These are phyloP conservation scores for Scaptomyza flava DNA, from an alignment of 2,888 invertebrate genomes.

Conservation along the genomic window DNA sequence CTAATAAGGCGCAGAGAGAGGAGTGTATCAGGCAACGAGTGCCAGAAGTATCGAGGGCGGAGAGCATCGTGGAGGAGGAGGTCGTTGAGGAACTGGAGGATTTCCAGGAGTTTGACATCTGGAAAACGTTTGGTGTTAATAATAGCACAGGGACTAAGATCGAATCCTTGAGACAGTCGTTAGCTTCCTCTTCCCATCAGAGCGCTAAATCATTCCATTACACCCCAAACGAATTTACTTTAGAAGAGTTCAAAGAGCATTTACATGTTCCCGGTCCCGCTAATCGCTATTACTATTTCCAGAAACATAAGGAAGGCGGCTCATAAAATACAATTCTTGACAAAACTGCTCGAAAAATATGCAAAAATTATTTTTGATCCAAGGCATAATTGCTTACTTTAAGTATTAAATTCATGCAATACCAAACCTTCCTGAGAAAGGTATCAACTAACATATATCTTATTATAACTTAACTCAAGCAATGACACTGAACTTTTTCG, in stretches of 20 bases:
- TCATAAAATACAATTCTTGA: not conserved
- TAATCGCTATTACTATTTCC: constrained; percentile 61
- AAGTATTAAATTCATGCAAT: too few relatives aligned
- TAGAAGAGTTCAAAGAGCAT: constrained; percentile 64
- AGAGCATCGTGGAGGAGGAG: constrained; percentile 8
- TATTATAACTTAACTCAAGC: constrained; percentile 1
- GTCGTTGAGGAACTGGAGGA: constrained; percentile 33
- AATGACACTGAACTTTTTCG: not conserved
- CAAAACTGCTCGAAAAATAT: too few relatives aligned
- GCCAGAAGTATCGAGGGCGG: not conserved
- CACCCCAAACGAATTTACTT: constrained; percentile 58
- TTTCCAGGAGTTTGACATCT: constrained; percentile 55
- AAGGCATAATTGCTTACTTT: too few relatives aligned
- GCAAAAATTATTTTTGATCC: too few relatives aligned
- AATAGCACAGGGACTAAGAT: accelerated
- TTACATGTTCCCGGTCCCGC: constrained; percentile 61
- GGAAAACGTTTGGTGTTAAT: constrained; percentile 37
- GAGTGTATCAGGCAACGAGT: constrained; percentile 42
- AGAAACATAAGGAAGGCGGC: constrained; percentile 18
- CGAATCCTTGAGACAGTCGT: not conserved
- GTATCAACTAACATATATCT: too few relatives aligned
- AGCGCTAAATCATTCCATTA: constrained; percentile 42
- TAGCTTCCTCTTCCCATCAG: not conserved
- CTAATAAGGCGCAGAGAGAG: not conserved
- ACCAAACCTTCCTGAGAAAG: too few relatives aligned